Conservation (phyloP, 2,888 invertebrate genomes). For the Drosophila nr. medialis region DNA sequence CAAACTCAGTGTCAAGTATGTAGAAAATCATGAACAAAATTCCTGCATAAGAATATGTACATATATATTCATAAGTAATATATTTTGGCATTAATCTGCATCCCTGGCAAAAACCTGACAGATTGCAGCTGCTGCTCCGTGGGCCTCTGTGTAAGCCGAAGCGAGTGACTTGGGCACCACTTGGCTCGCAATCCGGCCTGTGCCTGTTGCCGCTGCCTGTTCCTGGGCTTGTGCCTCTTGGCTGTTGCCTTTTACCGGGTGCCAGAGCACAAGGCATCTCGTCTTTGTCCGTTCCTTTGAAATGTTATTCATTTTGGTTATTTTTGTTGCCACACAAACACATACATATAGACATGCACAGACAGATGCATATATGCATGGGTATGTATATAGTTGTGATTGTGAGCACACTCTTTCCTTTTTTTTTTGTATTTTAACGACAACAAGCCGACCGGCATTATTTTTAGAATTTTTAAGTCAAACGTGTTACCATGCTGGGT, state of each 20-base stretch:
- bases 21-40: neutral
- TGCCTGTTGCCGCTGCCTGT: slow-evolving; percentile 25
- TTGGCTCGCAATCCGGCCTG: slow-evolving; percentile 56
- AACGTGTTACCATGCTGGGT: slow-evolving; percentile 83
- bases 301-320: slow-evolving; percentile 73
- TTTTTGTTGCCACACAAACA: slow-evolving; percentile 57
- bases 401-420: slow-evolving; percentile 57
- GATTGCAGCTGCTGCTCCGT: slow-evolving; percentile 68
- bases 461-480: slow-evolving; percentile 82
- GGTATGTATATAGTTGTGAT: slow-evolving; percentile 46
- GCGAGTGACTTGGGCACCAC: slow-evolving; percentile 68
- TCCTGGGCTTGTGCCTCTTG: slow-evolving; percentile 25
- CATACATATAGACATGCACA: slow-evolving; percentile 31
- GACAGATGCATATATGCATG: slow-evolving; percentile 34
- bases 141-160: slow-evolving; percentile 56
- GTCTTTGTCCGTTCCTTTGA: slow-evolving; percentile 64
- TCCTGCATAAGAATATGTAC: neutral
- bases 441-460: slow-evolving; percentile 81
- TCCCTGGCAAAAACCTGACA: slow-evolving; percentile 52
- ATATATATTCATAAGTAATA: neutral
- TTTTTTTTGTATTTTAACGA: slow-evolving; percentile 64
- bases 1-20: neutral
- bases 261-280: slow-evolving; percentile 41
- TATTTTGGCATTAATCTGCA: slow-evolving; percentile 10
- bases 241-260: slow-evolving; percentile 16